Base-by-base conservation (phyloP, 2,888 invertebrate species). In the Netelia virgata region DNA sequence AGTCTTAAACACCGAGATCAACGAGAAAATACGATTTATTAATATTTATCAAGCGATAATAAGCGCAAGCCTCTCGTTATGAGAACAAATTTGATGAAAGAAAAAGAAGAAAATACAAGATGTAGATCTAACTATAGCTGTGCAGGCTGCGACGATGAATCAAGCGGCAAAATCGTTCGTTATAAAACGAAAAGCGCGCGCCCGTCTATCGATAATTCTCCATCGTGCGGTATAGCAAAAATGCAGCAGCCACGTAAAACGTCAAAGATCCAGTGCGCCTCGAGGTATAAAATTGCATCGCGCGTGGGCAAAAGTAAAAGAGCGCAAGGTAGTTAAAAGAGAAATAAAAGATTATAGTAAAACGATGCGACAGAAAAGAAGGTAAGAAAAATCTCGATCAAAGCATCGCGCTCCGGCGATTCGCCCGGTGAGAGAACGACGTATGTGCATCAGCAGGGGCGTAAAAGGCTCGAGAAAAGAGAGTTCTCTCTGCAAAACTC, bases 381-480 rank as follows among this genome's bases (percentile, higher is more conserved):
- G 43, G 28, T 55, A 70, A 82, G 82, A 72, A 82, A 78, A 82
- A 85, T 75, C 72, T 82, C 70, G 57, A 68, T 84, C 82, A 75
- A 82, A 82, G 84, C 50, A 64, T 59, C 18, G 73, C 68, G 77
- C 76, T 59, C 57, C 47, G 47, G 61, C 9, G 20, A 20, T 61
- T 50, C n/a, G 59, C 23, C 28, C 28, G 10, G 28, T 47, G 50
- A 59, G 70, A 47, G 41, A 55, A 14, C 43, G 28, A 41, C 16
- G 64, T 63, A 70, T 50, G 41, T 43, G 53, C 66, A 75, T 61
- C 82, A 73, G 85, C 55, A 23, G 66, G 53, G 53, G 79, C 79
- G 75, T 79, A 82, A 82, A 85, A 82, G 82, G 82, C 85, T 81
- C 72, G 79, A 68, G 72, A 63, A 76, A 16, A 43, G 66, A 76